Evolutionary conservation across 2,113 vertebrate species (phyloP).

Genomic region (Enhydra lutris): DNA sequence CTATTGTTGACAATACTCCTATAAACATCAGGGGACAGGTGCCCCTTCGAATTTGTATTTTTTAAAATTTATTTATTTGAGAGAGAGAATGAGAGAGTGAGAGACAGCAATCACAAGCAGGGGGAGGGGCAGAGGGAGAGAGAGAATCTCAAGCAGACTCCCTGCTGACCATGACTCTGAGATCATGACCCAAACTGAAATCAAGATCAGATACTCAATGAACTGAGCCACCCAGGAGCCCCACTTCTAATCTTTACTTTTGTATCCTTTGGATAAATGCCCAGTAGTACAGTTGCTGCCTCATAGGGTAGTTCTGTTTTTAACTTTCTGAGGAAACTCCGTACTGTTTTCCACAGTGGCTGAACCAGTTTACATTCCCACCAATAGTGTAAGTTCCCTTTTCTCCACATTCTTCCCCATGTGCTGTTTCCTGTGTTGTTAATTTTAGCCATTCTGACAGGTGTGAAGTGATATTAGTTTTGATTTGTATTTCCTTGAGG

Average conservation of each 20-base stretch:
- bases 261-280: background rate
- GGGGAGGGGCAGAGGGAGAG: background rate
- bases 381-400: background rate
- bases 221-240: background rate
- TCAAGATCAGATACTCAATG: too few species aligned
- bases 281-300: background rate
- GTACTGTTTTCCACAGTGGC: background rate
- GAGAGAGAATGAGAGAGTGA: background rate
- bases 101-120: background rate
- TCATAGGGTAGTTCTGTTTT: background rate
- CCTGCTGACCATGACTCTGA: too few species aligned
- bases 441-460: background rate
- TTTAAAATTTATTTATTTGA: background rate
- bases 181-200: too few species aligned
- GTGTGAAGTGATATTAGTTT: background rate
- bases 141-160: background rate
- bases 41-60: background rate
- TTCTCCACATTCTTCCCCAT: background rate
- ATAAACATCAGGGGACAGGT: background rate
- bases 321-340: background rate
- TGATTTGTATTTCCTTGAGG: background rate
- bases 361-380: background rate
- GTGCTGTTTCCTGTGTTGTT: background rate
- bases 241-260: background rate
- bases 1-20: background rate